Evolutionary conservation across 2,797 vertebrate genomes (phyloP), one percentile per base, ranked within the genome.

Genomic region (Notamacropus eugenii): DNA sequence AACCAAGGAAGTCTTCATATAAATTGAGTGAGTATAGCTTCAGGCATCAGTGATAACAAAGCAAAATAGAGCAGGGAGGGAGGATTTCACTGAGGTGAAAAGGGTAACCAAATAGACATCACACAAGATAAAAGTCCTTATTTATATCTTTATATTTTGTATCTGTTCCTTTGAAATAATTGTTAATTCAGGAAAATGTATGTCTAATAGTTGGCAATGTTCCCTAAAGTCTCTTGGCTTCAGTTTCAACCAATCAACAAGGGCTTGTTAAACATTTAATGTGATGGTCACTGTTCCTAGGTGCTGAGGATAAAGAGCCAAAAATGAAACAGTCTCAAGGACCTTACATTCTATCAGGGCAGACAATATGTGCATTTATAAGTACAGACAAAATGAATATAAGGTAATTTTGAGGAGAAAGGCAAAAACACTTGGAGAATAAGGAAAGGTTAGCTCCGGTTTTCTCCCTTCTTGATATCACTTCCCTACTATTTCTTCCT

Each of bases 31-130:
- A 98, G 94, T 92, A 94, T 19, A 91, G 52, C 95, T 97, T 92
- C 96, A 94, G 93, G 54, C 82, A 95, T 96, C 54, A 94, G 56
- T 96, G 90, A 91, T n/a, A 97, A 96, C 90, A 97, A 97, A 97
- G 56, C 54, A 10, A 94, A 95, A 92, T 24, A 93, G 94, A 40
- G 27, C 31, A 96, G 93, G n/a, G 34, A 94, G 24, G 34, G 94
- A 96, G 34, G 54, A 24, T 93, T 96, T 94, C 55, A 94, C 90
- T 93, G 62, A 56, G 46, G 91, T n/a, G 34, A 92, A 91, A 95
- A 94, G 40, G 27, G 13, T 19, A 93, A 90, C 3, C 34, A 95
- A 55, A 95, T 90, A 94, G 6, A 1, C 31, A 92, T 52, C 29
- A 54, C 16, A 94, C 14, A 1, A 40, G 31, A 87, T n/a, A 95